Evolutionary conservation across 2,888 invertebrate genomes (phyloP), one percentile per base, ranked within the genome.

Genomic region (Volucella inanis): DNA sequence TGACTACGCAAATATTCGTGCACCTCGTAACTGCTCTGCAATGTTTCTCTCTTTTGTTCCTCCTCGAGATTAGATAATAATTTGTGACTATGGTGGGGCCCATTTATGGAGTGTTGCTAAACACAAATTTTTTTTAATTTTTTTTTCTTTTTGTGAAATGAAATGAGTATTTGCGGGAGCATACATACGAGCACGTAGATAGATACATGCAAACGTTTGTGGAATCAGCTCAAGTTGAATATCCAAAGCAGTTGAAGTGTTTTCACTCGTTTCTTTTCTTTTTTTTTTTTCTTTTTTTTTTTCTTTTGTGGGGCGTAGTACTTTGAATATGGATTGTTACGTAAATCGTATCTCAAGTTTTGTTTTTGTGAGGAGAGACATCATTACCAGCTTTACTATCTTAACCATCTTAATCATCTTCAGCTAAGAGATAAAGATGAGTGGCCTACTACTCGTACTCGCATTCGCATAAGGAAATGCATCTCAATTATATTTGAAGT

Each of bases 21-120:
- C 47, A 65, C 65, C 50, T 75, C 59, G 75, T 75, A 79, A 67
- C 65, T 65, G 57, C 57, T 70, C 52, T 81, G 55, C 61, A 64
- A 70, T 77, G 61, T 31, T 31, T 31, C 31, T 31, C 31, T 67
- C 41, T 18, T 12, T 43, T 55, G n/a, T 50, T 67, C 61, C 82
- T 78, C 72, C 55, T 72, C 54, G 45, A 83, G 78, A 83, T 83
- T 72, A 83, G 82, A 83, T 83, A 78, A 74, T 72, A 61, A 59
- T 75, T 45, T 68, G 43, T 57, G 22, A 49, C 47, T 50, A n/a
- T 55, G 10, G 55, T 47, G 55, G 55, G 22, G 39, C 41, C 57
- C 57, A 59, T 75, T 49, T 67, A 75, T 75, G 65, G 65, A 50
- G 50, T 75, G 61, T 76, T 76, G 76, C 76, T 68, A 76, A 76